Evolutionary conservation across 2,113 vertebrate genomes (phyloP), one percentile per base, ranked within the genome.

Genomic region (Todiramphus chloris): DNA sequence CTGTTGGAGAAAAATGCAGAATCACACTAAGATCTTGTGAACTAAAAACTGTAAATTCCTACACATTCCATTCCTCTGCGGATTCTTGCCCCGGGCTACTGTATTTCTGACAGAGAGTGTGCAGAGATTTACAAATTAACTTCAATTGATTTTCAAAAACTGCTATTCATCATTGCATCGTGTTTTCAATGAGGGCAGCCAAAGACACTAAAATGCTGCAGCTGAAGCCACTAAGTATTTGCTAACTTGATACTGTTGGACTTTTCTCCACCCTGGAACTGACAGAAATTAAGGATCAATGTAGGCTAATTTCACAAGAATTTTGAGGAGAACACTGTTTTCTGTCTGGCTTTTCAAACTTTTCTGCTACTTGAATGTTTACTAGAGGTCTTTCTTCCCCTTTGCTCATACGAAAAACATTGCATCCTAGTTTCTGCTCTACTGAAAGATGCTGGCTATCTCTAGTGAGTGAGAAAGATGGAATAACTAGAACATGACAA

Each of bases 201-300:
- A 37, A 77, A 76, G n/a, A 68, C 91, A 53, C 59, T 86, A 83
- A 90, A 95, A 88, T 35, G 24, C 55, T 88, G 90, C 85, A 93
- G 68, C 80, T 89, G 77, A 94, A 97, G 89, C 64, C 75, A 62
- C 68, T 74, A 95, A 87, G 24, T 78, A 72, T 94, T 94, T 94
- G 69, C 76, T 94, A 92, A 95, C 83, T 91, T 94, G 86, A 95
- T 80, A 86, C 21, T 92, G 88, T 92, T 87, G 19, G 46, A 20
- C 46, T 46, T 46, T 46, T 46, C 46, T 46, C 46, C 46, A 46
- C 46, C 46, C 46, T 20, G 46, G 46, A 46, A 46, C 10, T 19
- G 19, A 46, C 19, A 83, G 56, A 83, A 96, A 92, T 60, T 63
- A 90, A 77, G 39, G 73, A 86, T 79, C 4, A 1, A 3, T 16